These are phyloP conservation scores for Xiphydria camelus DNA, from an alignment of 2,888 invertebrate species.

Conservation along the genomic window DNA sequence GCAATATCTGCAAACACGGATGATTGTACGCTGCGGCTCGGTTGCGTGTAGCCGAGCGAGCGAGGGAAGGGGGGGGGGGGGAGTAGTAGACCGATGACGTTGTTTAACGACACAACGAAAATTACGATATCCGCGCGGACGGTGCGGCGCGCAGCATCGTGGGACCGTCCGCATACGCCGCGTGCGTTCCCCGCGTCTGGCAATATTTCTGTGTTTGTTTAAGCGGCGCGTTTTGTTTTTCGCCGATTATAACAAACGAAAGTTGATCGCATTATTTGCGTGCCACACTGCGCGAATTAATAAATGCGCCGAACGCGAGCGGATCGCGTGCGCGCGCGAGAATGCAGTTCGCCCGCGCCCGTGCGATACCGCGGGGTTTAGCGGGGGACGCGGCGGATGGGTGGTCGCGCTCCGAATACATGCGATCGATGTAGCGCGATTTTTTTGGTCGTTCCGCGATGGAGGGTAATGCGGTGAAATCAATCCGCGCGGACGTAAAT, in stretches of 20 bases:
- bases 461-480: no score
- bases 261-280: conserved; percentile 29
- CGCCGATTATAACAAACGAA: conserved; percentile 27
- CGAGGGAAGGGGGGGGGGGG: not conserved
- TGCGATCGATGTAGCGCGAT: no score
- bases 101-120: conserved; percentile 23
- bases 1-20: conserved; percentile 36
- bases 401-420: no score
- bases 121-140: conserved; percentile 15
- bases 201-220: not conserved
- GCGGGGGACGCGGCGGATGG: no score
- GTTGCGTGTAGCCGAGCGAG: conserved; percentile 3
- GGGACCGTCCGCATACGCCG: no score
- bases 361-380: no score
- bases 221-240: conserved; percentile 18
- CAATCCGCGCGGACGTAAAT: no score
- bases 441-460: no score
- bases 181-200: not conserved
- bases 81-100: conserved; percentile 2
- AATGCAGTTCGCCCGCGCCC: no score
- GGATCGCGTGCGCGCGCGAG: no score
- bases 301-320: not conserved
- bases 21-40: not conserved
- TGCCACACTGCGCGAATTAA: conserved; percentile 1
- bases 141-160: no score